Evolutionary conservation across 35 echinoderm and acorn worm genomes (phyloP), one percentile per base, ranked within the genome.

Genomic region (Apostichopus parvimensis): DNA sequence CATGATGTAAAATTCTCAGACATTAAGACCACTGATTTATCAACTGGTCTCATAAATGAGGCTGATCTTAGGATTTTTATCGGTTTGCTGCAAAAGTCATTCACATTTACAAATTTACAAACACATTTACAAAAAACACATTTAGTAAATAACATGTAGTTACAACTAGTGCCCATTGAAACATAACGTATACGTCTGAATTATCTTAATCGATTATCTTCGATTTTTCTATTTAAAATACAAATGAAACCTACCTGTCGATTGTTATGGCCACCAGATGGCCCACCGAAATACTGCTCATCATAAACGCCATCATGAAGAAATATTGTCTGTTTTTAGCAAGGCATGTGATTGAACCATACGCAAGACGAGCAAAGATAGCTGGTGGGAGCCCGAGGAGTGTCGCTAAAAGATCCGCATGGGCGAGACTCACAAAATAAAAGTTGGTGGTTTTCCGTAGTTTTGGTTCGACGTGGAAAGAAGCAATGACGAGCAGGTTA

Each of bases 311-410:
- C 76, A 79, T 79, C 89, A 59, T 57, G 89, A 79, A 78, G 26
- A 78, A 91, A 56, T 91, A 91, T 14, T 91, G 89, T 56, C 89
- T 57, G 77, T 79, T 21, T 59, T 91, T 91, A 11, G 89, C 89
- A 18, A 91, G 45, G 20, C 89, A 91, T 10, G 89, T 77, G 14
- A 61, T 66, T 11, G 89, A 34, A 5, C 89, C 89, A 25, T 54
- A 79, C 52, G 77, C 89, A 8, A 91, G 56, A 13, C 89, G 89
- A 0, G 89, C 89, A 23, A 91, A 91, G 18, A 91, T 68, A 17
- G 77, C 21, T 0, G 89, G n/a, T 15, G 89, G 89, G 6, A 77
- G 55, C 1, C 89, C 89, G 4, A 91, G 75, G 5, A 91, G 13
- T 9, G 89, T 78, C 5, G 89, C 89, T 3, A 91, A 73, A 10